Evolutionary conservation across 2,888 invertebrate species (phyloP).

Genomic region (Apocheima hispidaria): DNA sequence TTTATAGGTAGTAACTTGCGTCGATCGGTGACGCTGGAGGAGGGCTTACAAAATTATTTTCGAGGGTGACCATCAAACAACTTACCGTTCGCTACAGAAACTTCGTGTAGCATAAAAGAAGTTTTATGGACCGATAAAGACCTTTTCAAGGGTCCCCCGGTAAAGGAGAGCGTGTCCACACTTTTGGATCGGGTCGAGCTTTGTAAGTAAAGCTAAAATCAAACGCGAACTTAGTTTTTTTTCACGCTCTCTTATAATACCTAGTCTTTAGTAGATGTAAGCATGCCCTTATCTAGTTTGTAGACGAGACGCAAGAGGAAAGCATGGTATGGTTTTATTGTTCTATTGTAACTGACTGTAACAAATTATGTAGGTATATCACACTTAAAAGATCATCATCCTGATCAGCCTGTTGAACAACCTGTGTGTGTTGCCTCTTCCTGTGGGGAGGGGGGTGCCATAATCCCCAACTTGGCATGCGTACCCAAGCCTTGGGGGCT

Average conservation of each 20-base stretch:
- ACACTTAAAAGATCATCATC: too few species aligned
- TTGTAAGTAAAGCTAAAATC: conserved; percentile 40
- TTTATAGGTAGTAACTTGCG: conserved; percentile 75
- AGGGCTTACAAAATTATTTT: conserved; percentile 79
- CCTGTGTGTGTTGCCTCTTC: too few species aligned
- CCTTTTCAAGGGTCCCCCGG: conserved; percentile 75
- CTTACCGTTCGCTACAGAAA: conserved; percentile 75
- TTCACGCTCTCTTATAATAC: neutral
- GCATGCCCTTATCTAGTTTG: too few species aligned
- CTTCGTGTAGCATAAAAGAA: conserved; percentile 77
- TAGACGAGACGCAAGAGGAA: too few species aligned
- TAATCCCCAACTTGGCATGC: too few species aligned
- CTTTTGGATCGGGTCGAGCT: conserved; percentile 37
- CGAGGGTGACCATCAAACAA: conserved; percentile 79
- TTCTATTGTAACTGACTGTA: too few species aligned
- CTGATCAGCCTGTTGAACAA: too few species aligned
- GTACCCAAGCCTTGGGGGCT: too few species aligned
- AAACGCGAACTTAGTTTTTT: conserved; percentile 33
- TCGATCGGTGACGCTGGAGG: conserved; percentile 68
- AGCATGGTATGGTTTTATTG: too few species aligned
- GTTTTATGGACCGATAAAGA: conserved; percentile 82
- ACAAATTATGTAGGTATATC: too few species aligned
- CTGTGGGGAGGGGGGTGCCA: too few species aligned
- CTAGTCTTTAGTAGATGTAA: too few species aligned
- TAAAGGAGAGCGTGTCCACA: conserved; percentile 55